Evolutionary conservation across 2,797 vertebrate species (phyloP).

Genomic region (Peromyscus eremicus): DNA sequence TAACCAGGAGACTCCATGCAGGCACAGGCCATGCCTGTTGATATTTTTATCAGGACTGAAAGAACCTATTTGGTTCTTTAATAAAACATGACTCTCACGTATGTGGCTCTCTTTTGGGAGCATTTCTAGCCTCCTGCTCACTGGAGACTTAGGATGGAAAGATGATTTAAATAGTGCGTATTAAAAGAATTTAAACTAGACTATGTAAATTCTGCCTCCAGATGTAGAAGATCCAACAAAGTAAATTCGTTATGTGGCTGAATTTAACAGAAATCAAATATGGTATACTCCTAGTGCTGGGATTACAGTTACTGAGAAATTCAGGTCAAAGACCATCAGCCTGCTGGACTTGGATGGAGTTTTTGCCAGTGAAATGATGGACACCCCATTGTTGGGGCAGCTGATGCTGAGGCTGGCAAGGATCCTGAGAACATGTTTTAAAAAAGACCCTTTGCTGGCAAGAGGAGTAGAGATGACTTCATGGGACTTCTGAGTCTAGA

Average conservation of each 20-base stretch:
- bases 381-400: conserved; percentile 66
- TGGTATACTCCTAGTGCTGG: not conserved
- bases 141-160: not conserved
- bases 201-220: not conserved
- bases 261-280: not conserved
- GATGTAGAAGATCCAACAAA: not conserved
- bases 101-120: not conserved
- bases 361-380: conserved; percentile 75
- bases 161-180: not conserved
- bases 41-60: not conserved
- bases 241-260: not conserved
- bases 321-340: conserved; percentile 53
- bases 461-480: conserved; percentile 75
- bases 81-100: not conserved
- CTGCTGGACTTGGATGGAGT: conserved; percentile 2
- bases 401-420: conserved; percentile 75
- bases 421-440: conserved; percentile 81
- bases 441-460: conserved; percentile 81
- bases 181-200: conserved; percentile 42
- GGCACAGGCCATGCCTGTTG: not conserved
- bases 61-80: not conserved
- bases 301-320: conserved; percentile 21
- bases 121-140: not conserved
- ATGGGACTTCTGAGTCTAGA: conserved; percentile 80
- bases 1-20: not conserved